Evolutionary conservation across 2,888 invertebrate genomes (phyloP), one percentile per base, ranked within the genome.

Genomic region (Leptopterna dolabrata): DNA sequence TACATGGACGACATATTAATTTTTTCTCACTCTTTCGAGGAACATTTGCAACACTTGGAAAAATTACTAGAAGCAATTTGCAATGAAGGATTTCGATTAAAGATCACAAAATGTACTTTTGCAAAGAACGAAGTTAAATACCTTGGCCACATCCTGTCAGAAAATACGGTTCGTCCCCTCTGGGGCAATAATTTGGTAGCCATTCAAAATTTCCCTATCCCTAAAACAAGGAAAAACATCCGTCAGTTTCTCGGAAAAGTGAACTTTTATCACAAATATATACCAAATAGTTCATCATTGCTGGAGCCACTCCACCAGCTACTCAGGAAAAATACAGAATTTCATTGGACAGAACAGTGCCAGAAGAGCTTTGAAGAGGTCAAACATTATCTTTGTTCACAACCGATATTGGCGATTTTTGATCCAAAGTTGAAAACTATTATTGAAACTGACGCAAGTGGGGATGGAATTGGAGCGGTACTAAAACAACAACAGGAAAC

Each of bases 401-500:
- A 90, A 89, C 90, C 90, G 24, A 85, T 90, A 29, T 84, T 91
- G 85, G 88, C 87, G 45, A 90, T 91, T 63, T 91, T 89, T 86
- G 90, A 90, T 71, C 89, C 88, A 85, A 87, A 90, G 16, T 24
- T 88, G 41, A 89, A 90, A 73, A 90, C 90, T 24, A 63, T 89
- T 11, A 90, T 91, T 16, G 90, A 89, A 47, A 90, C 90, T 19
- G 91, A 91, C 85, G 91, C 90, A n/a, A 89, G 89, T 71, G 36
- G 89, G 30, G 84, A 76, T 90, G 90, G 90, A 47, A 30, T 90
- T 14, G 90, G 90, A 84, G 90, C 90, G 7, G 88, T 90, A 14
- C 86, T 90, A 43, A 89, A 90, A 88, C 90, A 90, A 82, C 43
- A 19, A 76, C 88, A 88, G 27, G 70, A 76, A 29, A 47, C 78